Conservation (phyloP, 2,797 vertebrate genomes). For the Odontamblyopus lacepedii region DNA sequence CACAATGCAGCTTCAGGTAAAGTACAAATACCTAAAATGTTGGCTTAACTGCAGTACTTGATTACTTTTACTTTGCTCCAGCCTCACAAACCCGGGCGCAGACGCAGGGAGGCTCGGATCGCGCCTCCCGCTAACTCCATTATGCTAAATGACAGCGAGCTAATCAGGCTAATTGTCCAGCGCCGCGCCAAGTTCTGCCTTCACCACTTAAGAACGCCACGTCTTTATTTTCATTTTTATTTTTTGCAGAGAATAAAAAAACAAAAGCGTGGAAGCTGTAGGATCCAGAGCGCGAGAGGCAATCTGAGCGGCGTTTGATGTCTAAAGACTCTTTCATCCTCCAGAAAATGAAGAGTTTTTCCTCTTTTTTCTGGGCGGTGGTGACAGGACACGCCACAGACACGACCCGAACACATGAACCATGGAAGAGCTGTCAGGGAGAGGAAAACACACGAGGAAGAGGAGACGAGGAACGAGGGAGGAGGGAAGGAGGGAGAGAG, state of each 20-base stretch:
- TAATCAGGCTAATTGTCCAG: conserved; percentile 73
- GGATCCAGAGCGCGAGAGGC: conserved; percentile 64
- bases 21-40: too few relatives aligned
- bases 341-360: conserved; percentile 73
- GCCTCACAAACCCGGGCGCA: too few relatives aligned
- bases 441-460: conserved; percentile 46
- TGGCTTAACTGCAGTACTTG: too few relatives aligned
- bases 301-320: conserved; percentile 77
- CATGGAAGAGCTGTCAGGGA: conserved; percentile 71
- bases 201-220: conserved; percentile 60
- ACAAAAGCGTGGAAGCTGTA: conserved; percentile 57
- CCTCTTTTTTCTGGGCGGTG: conserved; percentile 52
- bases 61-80: too few relatives aligned
- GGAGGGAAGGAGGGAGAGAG: too few relatives aligned
- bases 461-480: conserved; percentile 4
- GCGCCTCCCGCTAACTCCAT: conserved; percentile 48
- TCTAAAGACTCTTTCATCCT: conserved; percentile 79
- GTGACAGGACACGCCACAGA: conserved; percentile 72
- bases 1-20: too few relatives aligned
- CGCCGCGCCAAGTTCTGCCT: conserved; percentile 51
- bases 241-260: background rate
- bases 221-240: conserved; percentile 36
- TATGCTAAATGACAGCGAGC: conserved; percentile 66
- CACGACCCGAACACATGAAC: conserved; percentile 76
- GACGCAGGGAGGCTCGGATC: conserved; percentile 33